These are phyloP conservation scores for Clarias batrachus DNA, from an alignment of 2,113 vertebrate genomes.

Conservation along the genomic window DNA sequence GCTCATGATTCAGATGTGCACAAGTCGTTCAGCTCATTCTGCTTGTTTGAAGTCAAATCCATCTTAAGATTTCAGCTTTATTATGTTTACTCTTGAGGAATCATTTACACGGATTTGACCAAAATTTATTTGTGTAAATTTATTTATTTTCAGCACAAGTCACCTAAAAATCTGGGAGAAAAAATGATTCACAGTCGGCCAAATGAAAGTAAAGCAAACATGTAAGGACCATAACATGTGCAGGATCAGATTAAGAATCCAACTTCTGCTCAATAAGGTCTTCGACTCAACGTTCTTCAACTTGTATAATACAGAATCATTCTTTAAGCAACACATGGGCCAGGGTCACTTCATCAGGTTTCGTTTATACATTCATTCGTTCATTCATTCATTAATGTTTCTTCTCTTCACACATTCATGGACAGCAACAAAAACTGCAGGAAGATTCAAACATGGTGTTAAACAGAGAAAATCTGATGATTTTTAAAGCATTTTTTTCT, in stretches of 20 bases:
- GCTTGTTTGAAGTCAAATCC: background rate
- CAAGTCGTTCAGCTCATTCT: background rate
- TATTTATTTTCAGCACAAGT: conserved; percentile 8
- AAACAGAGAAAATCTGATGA: background rate
- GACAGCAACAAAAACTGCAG: conserved; percentile 73
- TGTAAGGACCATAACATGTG: background rate
- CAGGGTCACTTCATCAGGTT: background rate
- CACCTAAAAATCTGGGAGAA: background rate
- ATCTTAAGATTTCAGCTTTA: background rate
- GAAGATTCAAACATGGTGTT: background rate
- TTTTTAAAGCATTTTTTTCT: background rate
- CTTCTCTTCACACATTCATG: conserved; percentile 71
- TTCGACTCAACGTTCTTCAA: background rate
- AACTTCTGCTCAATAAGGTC: background rate
- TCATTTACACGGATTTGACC: background rate
- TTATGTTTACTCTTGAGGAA: background rate
- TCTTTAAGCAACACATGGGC: background rate
- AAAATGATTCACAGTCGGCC: background rate
- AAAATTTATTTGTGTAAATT: background rate
- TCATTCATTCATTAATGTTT: background rate
- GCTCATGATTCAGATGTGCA: background rate
- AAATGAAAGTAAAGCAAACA: background rate
- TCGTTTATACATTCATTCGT: background rate
- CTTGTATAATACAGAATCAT: background rate
- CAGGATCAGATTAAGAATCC: background rate